Evolutionary conservation across 2,113 vertebrate species (phyloP).

Genomic region (Gobio gobio): DNA sequence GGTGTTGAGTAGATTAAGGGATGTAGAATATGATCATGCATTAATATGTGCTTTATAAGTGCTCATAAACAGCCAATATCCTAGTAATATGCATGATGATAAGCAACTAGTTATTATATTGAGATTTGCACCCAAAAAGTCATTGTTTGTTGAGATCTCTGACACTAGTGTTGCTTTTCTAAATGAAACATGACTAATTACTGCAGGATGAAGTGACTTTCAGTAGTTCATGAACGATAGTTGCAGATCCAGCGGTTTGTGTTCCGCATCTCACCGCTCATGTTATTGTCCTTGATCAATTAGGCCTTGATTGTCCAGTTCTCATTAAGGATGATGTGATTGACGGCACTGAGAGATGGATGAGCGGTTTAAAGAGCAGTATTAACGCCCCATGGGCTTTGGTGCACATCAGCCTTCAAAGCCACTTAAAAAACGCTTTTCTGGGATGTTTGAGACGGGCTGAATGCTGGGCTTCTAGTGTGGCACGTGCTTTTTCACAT

Average conservation of each 20-base stretch:
- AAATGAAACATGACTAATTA: background rate
- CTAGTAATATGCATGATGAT: no score
- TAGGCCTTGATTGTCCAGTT: background rate
- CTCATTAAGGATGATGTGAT: background rate
- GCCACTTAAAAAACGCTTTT: background rate
- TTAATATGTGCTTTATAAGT: no score
- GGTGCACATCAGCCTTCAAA: background rate
- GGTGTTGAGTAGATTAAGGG: no score
- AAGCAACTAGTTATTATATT: no score
- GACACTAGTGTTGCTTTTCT: background rate
- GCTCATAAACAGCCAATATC: no score
- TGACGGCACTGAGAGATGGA: background rate
- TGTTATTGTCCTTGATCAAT: background rate
- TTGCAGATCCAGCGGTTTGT: background rate
- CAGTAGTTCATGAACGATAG: background rate
- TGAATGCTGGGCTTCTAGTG: background rate
- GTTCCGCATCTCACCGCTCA: background rate
- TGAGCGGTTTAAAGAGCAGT: background rate
- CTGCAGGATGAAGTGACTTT: background rate
- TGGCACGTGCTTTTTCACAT: background rate
- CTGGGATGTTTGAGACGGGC: no score
- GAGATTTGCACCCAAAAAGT: no score
- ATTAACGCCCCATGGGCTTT: background rate
- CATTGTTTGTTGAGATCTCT: background rate
- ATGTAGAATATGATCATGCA: no score